Conservation (phyloP, 2,888 invertebrate species). For the Lasioglossum malachurum region DNA sequence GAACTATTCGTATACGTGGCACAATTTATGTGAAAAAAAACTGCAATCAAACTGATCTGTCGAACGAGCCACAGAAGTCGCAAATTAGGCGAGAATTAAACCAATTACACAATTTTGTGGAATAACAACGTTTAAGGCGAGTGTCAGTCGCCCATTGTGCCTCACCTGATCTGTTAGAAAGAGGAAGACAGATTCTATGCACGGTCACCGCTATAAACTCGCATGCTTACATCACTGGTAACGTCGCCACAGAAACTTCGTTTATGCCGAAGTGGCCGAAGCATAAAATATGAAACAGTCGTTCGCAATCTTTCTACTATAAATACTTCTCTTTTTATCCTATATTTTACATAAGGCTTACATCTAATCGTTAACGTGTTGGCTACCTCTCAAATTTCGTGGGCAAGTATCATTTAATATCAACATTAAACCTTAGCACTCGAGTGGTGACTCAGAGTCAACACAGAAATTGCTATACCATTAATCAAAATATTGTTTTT, state of each 20-base stretch:
- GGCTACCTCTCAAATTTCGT: not conserved
- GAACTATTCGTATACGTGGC: not conserved
- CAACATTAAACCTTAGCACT: no score
- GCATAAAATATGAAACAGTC: slow-evolving; percentile 33
- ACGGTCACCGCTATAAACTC: slow-evolving; percentile 82
- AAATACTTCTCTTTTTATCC: slow-evolving; percentile 1
- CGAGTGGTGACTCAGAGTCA: no score
- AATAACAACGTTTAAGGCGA: slow-evolving; percentile 27
- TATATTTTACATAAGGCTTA: not conserved
- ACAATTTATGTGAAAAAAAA: not conserved
- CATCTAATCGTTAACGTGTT: not conserved
- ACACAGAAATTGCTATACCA: no score
- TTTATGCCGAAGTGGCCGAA: slow-evolving; percentile 30
- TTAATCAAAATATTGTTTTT: no score
- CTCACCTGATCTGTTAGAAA: slow-evolving; percentile 50
- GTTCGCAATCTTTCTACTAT: slow-evolving; percentile 34
- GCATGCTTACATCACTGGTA: slow-evolving; percentile 80
- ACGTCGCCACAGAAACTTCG: slow-evolving; percentile 49
- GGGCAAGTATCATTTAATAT: not conserved
- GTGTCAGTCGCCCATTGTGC: slow-evolving; percentile 26
- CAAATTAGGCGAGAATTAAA: not conserved
- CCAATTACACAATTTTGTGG: slow-evolving; percentile 37
- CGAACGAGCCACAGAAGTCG: not conserved
- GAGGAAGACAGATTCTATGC: slow-evolving; percentile 53
- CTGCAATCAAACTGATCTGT: not conserved